Percentiles rank a stretch among this genome's conserved stretches.
Evolutionary conservation across 2,888 invertebrate genomes (phyloP).

Genomic region (Drosophila longiperda): DNA sequence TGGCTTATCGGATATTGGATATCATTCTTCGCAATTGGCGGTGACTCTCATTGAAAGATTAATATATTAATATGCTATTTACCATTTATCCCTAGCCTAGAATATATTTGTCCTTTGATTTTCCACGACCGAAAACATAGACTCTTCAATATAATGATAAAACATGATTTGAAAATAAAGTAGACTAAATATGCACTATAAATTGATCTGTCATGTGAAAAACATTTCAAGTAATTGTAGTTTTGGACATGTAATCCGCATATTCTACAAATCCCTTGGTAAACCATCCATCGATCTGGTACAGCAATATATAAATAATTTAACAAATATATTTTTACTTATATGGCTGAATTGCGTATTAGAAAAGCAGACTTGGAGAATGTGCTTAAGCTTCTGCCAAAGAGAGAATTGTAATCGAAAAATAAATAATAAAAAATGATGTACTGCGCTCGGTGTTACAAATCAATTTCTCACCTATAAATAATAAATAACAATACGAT

Average conservation of each 20-base stretch:
- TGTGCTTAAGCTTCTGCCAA: neutral
- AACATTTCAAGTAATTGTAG: neutral
- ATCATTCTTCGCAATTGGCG: neutral
- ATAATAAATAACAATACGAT: neutral
- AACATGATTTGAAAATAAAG: neutral
- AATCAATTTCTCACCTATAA: neutral
- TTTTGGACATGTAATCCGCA: conserved; percentile 13
- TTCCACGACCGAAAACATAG: neutral
- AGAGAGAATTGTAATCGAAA: neutral
- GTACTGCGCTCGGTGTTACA: neutral
- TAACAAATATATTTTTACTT: neutral
- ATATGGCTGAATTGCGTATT: neutral
- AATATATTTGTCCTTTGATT: neutral
- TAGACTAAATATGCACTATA: too few species aligned
- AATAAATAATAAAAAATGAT: neutral
- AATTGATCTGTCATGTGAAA: neutral
- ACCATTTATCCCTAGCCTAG: neutral
- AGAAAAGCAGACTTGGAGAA: neutral
- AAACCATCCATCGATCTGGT: neutral
- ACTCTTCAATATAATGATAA: neutral
- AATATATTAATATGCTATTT: neutral
- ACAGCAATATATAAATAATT: neutral
- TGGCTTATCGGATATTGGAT: neutral
- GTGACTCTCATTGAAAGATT: neutral
- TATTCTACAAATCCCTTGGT: neutral